These are phyloP conservation scores for Myotis planiceps DNA, from an alignment of 2,797 vertebrate species.

Conservation along the genomic window DNA sequence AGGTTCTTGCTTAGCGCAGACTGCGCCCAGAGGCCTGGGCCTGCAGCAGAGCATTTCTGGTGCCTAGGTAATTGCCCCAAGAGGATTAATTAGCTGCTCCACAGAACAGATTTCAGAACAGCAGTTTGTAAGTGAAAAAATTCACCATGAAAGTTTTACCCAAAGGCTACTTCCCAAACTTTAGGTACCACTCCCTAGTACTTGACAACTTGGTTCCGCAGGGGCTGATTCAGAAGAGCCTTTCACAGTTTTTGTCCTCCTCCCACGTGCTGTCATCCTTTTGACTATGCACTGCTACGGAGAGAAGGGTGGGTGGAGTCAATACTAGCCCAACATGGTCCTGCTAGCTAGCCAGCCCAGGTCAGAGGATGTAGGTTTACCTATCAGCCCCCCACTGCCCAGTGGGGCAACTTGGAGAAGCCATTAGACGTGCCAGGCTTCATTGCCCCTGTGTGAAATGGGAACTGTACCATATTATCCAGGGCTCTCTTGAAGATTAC, in stretches of 20 bases:
- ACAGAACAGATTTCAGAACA: slow-evolving; percentile 36
- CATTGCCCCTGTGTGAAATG: background rate
- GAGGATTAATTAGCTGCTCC: slow-evolving; percentile 74
- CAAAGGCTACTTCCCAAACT: slow-evolving; percentile 51
- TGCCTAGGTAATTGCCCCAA: slow-evolving; percentile 68
- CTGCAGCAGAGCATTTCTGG: slow-evolving; percentile 48
- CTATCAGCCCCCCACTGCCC: too few species aligned
- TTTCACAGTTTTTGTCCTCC: background rate
- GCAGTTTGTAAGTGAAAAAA: slow-evolving; percentile 32
- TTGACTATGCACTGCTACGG: background rate
- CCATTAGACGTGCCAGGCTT: background rate
- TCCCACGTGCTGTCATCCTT: background rate
- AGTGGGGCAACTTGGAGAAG: background rate
- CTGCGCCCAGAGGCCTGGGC: slow-evolving; percentile 21
- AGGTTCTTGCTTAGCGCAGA: slow-evolving; percentile 52
- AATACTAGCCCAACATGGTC: rapidly evolving
- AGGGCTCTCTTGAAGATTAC: background rate
- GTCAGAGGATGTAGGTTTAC: background rate
- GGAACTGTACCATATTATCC: background rate
- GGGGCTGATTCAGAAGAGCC: background rate
- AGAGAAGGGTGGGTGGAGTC: background rate
- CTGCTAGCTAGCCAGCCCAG: background rate
- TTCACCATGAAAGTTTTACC: slow-evolving; percentile 50
- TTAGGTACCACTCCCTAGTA: background rate
- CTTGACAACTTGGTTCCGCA: background rate